These are phyloP conservation scores for Ibycter americanus DNA, from an alignment of 2,797 vertebrate genomes.

Conservation along the genomic window DNA sequence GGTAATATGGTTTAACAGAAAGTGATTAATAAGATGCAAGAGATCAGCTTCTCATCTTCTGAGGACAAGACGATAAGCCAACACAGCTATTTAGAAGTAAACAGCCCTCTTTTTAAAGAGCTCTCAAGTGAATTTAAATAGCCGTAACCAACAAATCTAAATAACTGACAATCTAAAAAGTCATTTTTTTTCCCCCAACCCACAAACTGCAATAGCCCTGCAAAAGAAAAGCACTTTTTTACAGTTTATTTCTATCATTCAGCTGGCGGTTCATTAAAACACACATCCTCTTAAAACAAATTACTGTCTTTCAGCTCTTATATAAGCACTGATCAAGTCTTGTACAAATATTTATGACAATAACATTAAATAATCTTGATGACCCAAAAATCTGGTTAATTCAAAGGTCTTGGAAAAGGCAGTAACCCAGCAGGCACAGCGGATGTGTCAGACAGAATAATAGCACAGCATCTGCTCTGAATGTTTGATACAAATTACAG, in stretches of 20 bases:
- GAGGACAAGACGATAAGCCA: slow-evolving; percentile 9
- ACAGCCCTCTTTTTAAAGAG: slow-evolving; percentile 2
- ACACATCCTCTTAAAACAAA: slow-evolving; percentile 58
- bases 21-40: slow-evolving; percentile 28
- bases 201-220: not conserved
- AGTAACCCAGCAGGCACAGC: not conserved
- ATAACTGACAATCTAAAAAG: slow-evolving; percentile 12
- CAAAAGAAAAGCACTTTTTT: not conserved
- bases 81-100: slow-evolving; percentile 21
- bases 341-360: slow-evolving; percentile 60
- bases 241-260: slow-evolving; percentile 18
- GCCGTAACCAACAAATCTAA: not conserved
- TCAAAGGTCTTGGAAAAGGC: slow-evolving; percentile 41
- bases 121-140: not conserved
- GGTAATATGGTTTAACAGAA: slow-evolving; percentile 34
- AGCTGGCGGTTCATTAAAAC: slow-evolving; percentile 54
- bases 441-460: not conserved
- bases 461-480: not conserved
- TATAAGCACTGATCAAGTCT: slow-evolving; percentile 46
- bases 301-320: slow-evolving; percentile 36
- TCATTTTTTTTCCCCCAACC: not conserved
- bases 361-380: slow-evolving; percentile 64
- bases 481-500: not conserved
- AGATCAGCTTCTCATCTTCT: slow-evolving; percentile 27
- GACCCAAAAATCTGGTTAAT: slow-evolving; percentile 41